Evolutionary conservation across 2,888 invertebrate species (phyloP), one percentile per base, ranked within the genome.

Genomic region (Eugnorisma glareosa): DNA sequence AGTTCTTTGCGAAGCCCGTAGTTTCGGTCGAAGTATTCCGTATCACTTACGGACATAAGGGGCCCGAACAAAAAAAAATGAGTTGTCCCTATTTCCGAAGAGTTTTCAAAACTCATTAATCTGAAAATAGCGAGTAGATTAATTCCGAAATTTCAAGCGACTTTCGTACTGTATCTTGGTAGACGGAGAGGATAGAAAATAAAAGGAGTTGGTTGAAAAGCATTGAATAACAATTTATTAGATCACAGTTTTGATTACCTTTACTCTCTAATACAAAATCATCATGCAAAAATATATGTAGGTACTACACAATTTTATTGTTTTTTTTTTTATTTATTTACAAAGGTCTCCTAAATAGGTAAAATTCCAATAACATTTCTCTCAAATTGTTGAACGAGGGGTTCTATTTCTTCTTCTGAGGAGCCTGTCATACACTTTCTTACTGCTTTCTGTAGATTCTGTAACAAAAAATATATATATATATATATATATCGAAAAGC

Each of bases 381-480:
- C 79, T 95, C 93, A 82, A 93, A 95, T 61, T 92, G 90, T 57
- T 95, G 92, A 54, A 91, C 84, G 13, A 93, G 61, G 3, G 77
- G 54, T 28, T 86, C 73, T 18, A 93, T 87, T 21, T 93, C 89
- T 61, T 93, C 89, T 59, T 86, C 77, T 18, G 81, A 70, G 1
- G 81, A 82, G 13, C 74, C 83, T 1, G 51, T 66, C 21, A 92
- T 51, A 78, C 89, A 89, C 11, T 87, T 76, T 73, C 88, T 91
- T 7, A 93, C 75, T 54, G 87, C 83, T 86, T 92, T 94, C 73
- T 92, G 91, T 18, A 94, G 70, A 85, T 93, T 93, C 95, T 95
- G 93, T 45, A 93, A 94, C 43, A 78, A 64, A 64, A 0, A 48
- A 6, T 7, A 24, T 15, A 21, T n/a, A n/a, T n/a, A n/a, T n/a